Conservation (phyloP, 2,113 vertebrate genomes). For the Megatriorchis doriae region DNA sequence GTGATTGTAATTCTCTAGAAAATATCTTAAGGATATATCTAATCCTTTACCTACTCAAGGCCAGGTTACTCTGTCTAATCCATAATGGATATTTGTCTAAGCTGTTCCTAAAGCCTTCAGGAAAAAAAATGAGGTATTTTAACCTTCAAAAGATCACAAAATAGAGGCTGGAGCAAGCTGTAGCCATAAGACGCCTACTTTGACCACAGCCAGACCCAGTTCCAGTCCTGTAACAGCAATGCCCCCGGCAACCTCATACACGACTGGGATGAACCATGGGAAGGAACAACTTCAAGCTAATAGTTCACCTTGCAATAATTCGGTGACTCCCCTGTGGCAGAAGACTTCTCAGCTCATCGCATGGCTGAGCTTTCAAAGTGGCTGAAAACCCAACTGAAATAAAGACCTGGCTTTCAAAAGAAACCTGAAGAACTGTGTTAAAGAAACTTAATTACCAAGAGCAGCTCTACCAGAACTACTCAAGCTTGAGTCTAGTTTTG, state of each 20-base stretch:
- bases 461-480: background rate
- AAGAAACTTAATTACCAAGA: background rate
- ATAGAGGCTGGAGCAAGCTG: background rate
- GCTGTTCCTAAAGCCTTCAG: background rate
- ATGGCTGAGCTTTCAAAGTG: background rate
- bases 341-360: background rate
- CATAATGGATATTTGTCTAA: background rate
- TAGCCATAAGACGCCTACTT: background rate
- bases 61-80: background rate
- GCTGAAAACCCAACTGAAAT: background rate
- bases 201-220: background rate
- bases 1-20: background rate
- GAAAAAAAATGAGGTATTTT: background rate
- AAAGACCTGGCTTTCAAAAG: background rate
- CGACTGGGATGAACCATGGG: background rate
- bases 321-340: background rate
- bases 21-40: background rate
- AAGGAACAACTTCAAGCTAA: background rate
- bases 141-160: background rate
- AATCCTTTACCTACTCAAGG: background rate
- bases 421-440: background rate
- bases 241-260: rapidly evolving
- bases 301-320: background rate
- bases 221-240: rapidly evolving
- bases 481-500: background rate